These are phyloP conservation scores for Nyctibius grandis DNA, from an alignment of 2,797 vertebrate genomes.

Conservation along the genomic window DNA sequence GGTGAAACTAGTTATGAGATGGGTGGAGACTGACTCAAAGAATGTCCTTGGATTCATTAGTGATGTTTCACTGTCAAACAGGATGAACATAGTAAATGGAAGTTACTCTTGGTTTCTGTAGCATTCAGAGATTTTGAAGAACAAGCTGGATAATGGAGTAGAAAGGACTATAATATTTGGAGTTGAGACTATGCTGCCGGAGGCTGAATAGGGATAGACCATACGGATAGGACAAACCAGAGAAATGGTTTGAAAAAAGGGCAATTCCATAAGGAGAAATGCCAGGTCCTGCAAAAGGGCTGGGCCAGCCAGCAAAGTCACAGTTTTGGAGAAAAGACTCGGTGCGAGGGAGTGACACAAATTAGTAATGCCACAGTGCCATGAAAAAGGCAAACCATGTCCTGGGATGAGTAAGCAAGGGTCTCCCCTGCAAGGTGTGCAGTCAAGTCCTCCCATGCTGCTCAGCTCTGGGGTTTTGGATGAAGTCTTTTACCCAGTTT, in stretches of 20 bases:
- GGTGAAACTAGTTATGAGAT: neutral
- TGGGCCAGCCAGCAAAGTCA: neutral
- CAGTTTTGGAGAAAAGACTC: neutral
- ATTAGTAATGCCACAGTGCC: neutral
- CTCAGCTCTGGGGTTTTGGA: neutral
- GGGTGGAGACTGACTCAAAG: neutral
- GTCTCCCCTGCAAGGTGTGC: neutral
- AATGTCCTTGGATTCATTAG: neutral
- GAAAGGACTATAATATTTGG: neutral
- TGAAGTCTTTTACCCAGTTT: neutral
- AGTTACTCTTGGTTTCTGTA: neutral
- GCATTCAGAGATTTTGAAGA: neutral
- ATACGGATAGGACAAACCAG: neutral
- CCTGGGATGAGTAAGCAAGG: neutral
- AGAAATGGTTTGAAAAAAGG: neutral
- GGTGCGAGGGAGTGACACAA: neutral
- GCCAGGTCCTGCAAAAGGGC: neutral
- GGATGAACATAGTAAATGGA: neutral
- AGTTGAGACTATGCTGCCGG: neutral
- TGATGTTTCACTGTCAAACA: neutral
- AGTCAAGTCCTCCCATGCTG: neutral
- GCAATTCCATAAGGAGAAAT: neutral
- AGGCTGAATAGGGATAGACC: too few relatives aligned
- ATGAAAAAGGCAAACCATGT: neutral
- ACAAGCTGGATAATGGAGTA: neutral